A percentile compares a stretch with the other conserved stretches of the same genome.
Conservation (phyloP, 2,888 invertebrate species). For the Corythucha ciliata region DNA sequence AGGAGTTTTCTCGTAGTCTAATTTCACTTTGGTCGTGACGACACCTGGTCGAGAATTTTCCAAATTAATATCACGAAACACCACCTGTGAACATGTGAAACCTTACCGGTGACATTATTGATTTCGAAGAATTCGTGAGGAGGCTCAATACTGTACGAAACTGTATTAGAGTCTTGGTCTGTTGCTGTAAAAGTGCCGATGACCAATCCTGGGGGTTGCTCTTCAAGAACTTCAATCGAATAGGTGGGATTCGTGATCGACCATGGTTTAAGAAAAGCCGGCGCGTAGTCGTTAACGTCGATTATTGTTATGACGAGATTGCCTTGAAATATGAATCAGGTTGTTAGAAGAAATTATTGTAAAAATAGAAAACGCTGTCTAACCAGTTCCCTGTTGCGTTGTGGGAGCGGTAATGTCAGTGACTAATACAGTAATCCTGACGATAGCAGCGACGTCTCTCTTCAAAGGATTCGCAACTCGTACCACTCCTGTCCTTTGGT, state of each 20-base stretch:
- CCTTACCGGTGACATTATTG: conserved; percentile 63
- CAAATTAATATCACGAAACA: too few species aligned
- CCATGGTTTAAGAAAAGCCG: conserved; percentile 62
- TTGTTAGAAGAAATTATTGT: too few species aligned
- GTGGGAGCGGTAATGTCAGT: conserved; percentile 71
- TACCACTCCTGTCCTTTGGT: conserved; percentile 50
- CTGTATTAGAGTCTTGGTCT: conserved; percentile 74
- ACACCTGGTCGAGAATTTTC: conserved; percentile 48
- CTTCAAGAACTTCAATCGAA: conserved; percentile 62
- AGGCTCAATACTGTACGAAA: conserved; percentile 57
- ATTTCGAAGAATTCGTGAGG: conserved; percentile 70
- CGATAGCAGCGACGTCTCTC: conserved; percentile 59
- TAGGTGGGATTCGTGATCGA: conserved; percentile 54
- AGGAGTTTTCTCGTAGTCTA: conserved; percentile 76
- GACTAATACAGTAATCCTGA: conserved; percentile 69
- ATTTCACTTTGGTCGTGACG: conserved; percentile 62
- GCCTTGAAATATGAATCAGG: conserved; percentile 43
- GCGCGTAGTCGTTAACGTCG: conserved; percentile 51
- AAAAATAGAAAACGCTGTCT: conserved; percentile 22
- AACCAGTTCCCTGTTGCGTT: conserved; percentile 67
- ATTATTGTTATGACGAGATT: conserved; percentile 52
- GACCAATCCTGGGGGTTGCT: conserved; percentile 68
- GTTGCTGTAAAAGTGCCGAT: conserved; percentile 67
- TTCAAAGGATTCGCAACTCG: conserved; percentile 53
- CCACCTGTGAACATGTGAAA: too few species aligned